Conservation (phyloP, 2,113 vertebrate genomes). For the pig (Sus scrofa) region T2T-Sscrofa CM000824.6:169806501-169807000, state of each 20-base stretch:
- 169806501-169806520: not conserved
- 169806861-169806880: not conserved
- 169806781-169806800: slow-evolving; percentile 67
- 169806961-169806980: slow-evolving; percentile 59
- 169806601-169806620: not conserved
- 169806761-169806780: slow-evolving; percentile 57
- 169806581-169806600: slow-evolving; percentile 63
- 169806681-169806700: slow-evolving; percentile 48
- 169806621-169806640: not conserved
- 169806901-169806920: slow-evolving; percentile 57
- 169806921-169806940: slow-evolving; percentile 39
- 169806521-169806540: slow-evolving; percentile 61
- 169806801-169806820: slow-evolving; percentile 42
- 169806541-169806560: slow-evolving; percentile 55
- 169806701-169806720: not conserved
- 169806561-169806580: slow-evolving; percentile 45
- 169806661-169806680: slow-evolving; percentile 49
- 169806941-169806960: slow-evolving; percentile 54
- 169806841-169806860: slow-evolving; percentile 18
- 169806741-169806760: slow-evolving; percentile 64
- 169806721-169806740: slow-evolving; percentile 61
- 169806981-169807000: not conserved
- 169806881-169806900: slow-evolving; percentile 38
- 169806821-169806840: slow-evolving; percentile 45
- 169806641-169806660: not conserved